These are phyloP conservation scores for Gonioctena quinquepunctata DNA, from an alignment of 1,140 invertebrate genomes.

Conservation along the genomic window DNA sequence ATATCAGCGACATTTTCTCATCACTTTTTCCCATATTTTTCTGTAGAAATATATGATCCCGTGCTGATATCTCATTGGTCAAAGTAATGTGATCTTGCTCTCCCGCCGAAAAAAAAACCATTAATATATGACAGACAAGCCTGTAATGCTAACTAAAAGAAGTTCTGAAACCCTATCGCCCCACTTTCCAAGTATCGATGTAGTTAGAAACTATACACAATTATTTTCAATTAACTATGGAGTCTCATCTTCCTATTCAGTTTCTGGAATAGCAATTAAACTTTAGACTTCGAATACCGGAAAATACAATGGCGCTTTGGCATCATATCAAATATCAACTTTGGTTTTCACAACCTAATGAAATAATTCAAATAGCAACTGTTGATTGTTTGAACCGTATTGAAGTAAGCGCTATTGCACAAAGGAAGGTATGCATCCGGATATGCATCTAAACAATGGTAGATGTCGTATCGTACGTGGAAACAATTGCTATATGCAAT, in stretches of 20 bases:
- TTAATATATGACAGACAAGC: no score
- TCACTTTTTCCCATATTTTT: no score
- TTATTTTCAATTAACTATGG: neutral
- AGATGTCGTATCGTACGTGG: neutral
- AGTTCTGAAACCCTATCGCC: no score
- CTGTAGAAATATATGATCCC: no score
- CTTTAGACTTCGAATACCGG: neutral
- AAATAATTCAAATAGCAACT: neutral
- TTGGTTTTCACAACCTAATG: neutral
- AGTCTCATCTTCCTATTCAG: neutral
- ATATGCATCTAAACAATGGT: neutral
- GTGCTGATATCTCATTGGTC: no score
- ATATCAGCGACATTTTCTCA: no score
- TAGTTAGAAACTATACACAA: no score
- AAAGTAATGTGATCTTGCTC: no score
- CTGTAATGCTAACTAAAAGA: no score
- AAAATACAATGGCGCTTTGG: neutral
- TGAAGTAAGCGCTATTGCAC: neutral
- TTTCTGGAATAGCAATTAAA: neutral
- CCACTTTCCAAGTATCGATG: no score
- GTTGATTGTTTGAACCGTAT: neutral
- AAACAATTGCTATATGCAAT: constrained; percentile 8
- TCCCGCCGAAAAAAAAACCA: no score
- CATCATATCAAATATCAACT: neutral
- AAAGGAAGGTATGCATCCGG: neutral